These are phyloP conservation scores for Mohoua ochrocephala DNA, from an alignment of 2,113 vertebrate genomes.

Conservation along the genomic window DNA sequence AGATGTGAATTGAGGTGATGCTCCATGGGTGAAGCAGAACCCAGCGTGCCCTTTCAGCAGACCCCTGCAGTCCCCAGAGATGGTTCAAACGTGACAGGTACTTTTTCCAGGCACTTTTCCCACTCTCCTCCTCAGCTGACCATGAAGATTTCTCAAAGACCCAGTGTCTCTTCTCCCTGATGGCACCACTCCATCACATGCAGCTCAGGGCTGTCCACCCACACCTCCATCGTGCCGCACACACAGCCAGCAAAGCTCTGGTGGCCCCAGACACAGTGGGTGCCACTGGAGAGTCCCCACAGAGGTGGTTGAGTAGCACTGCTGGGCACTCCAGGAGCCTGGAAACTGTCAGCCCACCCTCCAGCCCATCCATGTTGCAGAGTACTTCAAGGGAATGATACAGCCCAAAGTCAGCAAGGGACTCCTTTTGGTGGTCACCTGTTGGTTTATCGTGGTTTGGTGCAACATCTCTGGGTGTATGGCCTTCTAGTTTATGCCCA, in stretches of 20 bases:
- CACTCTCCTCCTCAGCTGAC: not conserved
- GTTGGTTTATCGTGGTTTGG: not conserved
- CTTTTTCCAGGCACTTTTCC: not conserved
- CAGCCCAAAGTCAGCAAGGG: not conserved
- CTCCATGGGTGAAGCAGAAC: not conserved
- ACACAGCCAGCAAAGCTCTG: not conserved
- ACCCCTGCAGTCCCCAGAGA: not conserved
- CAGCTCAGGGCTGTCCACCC: not conserved
- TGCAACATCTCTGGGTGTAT: accelerated
- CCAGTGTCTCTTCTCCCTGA: not conserved
- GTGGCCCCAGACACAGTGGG: not conserved
- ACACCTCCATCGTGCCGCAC: not conserved
- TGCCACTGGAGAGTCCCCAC: not conserved
- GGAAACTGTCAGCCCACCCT: not conserved
- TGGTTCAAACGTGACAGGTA: accelerated
- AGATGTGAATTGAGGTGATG: not conserved
- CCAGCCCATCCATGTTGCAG: accelerated
- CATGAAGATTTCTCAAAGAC: not conserved
- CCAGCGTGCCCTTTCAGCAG: not conserved
- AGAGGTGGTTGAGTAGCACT: not conserved
- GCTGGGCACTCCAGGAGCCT: not conserved
- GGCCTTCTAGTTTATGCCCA: not conserved
- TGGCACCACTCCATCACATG: too few relatives aligned
- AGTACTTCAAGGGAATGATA: not conserved
- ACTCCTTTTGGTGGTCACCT: not conserved